Conservation (phyloP, 2,797 vertebrate genomes). For the Anableps anableps region DNA sequence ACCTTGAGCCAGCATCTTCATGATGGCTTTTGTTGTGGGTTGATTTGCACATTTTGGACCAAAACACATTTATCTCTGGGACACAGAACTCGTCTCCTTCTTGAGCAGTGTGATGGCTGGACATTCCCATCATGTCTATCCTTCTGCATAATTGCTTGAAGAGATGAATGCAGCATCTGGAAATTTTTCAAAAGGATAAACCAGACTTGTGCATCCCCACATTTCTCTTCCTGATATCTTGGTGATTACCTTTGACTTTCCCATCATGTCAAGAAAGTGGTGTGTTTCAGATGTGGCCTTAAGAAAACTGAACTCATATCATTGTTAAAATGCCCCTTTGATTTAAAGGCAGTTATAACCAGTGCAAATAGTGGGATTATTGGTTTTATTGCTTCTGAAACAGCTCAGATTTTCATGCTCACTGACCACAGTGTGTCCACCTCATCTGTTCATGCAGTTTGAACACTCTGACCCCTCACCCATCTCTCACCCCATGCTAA, state of each 20-base stretch:
- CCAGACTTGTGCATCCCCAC: too few relatives aligned
- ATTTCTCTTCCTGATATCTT: too few relatives aligned
- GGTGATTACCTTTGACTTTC: neutral
- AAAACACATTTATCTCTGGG: too few relatives aligned
- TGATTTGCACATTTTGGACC: too few relatives aligned
- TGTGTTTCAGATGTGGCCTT: neutral
- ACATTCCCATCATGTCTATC: too few relatives aligned
- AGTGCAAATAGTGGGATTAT: neutral
- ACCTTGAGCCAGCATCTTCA: too few relatives aligned
- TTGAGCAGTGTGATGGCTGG: too few relatives aligned
- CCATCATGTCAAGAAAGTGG: neutral
- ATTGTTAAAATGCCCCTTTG: neutral
- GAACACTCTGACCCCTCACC: conserved; percentile 23
- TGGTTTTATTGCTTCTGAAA: neutral
- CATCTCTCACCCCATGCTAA: conserved; percentile 26
- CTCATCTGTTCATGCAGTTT: neutral
- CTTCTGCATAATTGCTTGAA: too few relatives aligned
- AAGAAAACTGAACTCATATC: neutral
- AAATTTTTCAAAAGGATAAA: too few relatives aligned
- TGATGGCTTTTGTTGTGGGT: too few relatives aligned
- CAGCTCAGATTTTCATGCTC: neutral
- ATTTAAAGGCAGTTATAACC: neutral
- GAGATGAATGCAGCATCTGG: neutral
- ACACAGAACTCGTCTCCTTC: too few relatives aligned
- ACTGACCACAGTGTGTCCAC: neutral